Evolutionary conservation across 23 tunicate genomes (phyloP).

Genomic region (Styela clava): DNA sequence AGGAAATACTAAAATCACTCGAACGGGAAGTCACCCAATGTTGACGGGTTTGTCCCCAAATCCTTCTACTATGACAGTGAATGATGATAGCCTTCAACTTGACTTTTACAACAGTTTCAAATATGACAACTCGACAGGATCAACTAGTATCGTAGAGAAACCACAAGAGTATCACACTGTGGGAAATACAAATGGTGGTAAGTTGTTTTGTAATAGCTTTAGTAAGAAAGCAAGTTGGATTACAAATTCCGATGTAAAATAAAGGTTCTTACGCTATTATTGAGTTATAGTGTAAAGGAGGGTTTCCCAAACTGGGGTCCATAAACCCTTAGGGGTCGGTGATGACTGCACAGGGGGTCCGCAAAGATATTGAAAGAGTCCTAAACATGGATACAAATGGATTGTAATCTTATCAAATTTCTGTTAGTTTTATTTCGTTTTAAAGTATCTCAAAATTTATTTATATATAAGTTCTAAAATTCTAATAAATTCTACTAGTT

Average conservation of each 20-base stretch:
- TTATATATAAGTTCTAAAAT: neutral
- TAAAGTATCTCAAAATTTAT: too few relatives aligned
- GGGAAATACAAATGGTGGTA: neutral
- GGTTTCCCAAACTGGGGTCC: too few relatives aligned
- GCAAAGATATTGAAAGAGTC: neutral
- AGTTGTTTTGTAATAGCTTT: neutral
- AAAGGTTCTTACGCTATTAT: neutral
- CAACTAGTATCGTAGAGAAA: conserved; percentile 24
- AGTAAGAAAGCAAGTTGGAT: neutral
- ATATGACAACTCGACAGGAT: conserved; percentile 36
- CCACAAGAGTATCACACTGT: neutral
- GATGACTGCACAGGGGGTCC: too few relatives aligned
- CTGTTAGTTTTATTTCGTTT: neutral
- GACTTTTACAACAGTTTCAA: conserved; percentile 42
- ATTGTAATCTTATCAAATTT: neutral
- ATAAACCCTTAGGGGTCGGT: too few relatives aligned
- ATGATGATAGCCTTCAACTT: conserved; percentile 21
- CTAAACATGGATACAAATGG: neutral
- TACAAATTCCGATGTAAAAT: too few relatives aligned
- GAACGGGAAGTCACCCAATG: conserved; percentile 29
- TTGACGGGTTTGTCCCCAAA: conserved; percentile 30
- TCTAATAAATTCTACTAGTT: neutral
- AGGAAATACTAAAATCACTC: conserved; percentile 28
- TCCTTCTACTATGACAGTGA: conserved; percentile 2
- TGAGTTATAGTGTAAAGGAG: neutral